These are phyloP conservation scores for Amphipoea lucens DNA, from an alignment of 2,888 invertebrate genomes.

Conservation along the genomic window DNA sequence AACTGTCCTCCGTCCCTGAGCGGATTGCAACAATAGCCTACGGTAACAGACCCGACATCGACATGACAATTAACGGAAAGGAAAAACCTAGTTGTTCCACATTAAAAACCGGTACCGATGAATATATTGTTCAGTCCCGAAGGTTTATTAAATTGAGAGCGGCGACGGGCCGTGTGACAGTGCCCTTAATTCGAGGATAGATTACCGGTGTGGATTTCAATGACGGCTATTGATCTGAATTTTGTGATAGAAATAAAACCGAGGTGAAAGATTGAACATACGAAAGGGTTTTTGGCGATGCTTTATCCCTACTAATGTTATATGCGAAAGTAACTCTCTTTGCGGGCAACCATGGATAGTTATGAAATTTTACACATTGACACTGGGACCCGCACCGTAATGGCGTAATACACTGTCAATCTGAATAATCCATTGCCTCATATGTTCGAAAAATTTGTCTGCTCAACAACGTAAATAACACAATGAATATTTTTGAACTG, in stretches of 20 bases:
- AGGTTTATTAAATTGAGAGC: conserved; percentile 59
- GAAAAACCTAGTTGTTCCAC: conserved; percentile 74
- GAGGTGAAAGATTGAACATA: neutral
- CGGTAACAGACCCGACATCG: conserved; percentile 63
- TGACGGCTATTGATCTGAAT: conserved; percentile 42
- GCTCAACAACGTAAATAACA: too few relatives aligned
- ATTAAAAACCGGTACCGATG: conserved; percentile 68
- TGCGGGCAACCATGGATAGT: neutral
- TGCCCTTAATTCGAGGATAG: conserved; percentile 60
- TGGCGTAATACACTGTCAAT: too few relatives aligned
- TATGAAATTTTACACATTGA: neutral
- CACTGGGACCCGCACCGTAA: too few relatives aligned
- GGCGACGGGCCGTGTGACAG: conserved; percentile 48
- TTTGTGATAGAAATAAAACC: conserved; percentile 17
- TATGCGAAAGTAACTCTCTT: neutral
- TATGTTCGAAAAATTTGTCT: too few relatives aligned
- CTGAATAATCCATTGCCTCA: too few relatives aligned
- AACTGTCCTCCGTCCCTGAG: conserved; percentile 53
- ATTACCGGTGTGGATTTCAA: conserved; percentile 58
- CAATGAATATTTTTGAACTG: too few relatives aligned
- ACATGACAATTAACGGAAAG: conserved; percentile 81
- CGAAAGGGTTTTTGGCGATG: neutral
- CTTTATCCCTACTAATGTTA: neutral
- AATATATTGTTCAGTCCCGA: conserved; percentile 57
- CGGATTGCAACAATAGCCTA: conserved; percentile 60